phyloP scores from a whole-genome alignment of 2,888 invertebrate species.

The Tipula lateralis region DNA sequence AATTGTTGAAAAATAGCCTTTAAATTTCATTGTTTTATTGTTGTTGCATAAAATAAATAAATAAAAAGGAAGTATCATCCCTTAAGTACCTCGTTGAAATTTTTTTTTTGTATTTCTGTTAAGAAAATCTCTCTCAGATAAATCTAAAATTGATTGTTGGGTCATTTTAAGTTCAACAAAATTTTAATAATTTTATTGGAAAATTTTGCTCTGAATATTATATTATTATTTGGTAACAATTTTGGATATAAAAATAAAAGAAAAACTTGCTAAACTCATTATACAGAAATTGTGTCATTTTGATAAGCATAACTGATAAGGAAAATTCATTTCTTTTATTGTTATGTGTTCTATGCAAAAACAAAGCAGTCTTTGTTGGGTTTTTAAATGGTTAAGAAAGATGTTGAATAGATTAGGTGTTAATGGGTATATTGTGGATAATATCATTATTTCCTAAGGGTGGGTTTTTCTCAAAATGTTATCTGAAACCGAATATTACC shows the following conservation, averaged over 20 bases:
- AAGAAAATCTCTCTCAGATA: neutral
- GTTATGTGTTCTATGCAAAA: neutral
- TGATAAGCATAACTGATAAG: neutral
- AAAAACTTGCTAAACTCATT: neutral
- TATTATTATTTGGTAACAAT: neutral
- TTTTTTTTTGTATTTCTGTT: neutral
- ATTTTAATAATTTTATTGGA: conserved; percentile 7
- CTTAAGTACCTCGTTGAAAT: conserved; percentile 5
- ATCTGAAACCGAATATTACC: no score
- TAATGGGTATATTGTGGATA: neutral
- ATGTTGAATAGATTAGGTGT: neutral
- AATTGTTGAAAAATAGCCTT: neutral
- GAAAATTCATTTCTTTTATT: neutral
- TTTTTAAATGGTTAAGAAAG: neutral
- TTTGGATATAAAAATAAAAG: neutral
- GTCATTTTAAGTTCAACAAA: conserved; percentile 1
- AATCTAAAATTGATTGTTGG: conserved; percentile 13
- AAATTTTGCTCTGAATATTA: neutral
- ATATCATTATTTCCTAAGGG: no score
- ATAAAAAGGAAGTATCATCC: neutral
- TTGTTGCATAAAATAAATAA: neutral
- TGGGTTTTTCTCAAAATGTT: no score
- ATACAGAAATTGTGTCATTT: conserved; percentile 11
- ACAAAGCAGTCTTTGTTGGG: neutral
- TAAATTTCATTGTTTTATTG: neutral